Base-by-base conservation (phyloP, 2,888 invertebrate species). In the Molorchus minor region DNA sequence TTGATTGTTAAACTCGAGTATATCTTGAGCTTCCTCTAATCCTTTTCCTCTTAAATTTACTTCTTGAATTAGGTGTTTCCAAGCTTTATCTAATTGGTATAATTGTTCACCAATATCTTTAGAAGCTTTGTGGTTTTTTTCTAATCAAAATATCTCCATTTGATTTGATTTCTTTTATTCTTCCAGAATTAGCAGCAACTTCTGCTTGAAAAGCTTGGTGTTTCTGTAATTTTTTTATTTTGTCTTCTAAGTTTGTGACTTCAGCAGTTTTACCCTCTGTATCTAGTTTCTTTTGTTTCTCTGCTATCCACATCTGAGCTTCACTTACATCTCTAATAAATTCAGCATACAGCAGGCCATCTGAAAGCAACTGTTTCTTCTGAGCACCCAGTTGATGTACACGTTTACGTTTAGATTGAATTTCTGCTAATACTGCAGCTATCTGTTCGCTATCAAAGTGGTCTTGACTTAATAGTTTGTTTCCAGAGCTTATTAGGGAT, bases 121-220 rank as follows among this genome's bases (percentile, higher is more conserved):
- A 62, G 87, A 91, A 60, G 84, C 89, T 77, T 84, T 87, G 76
- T 93, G 93, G 71, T 85, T 88, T 81, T n/a, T 88, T 89, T 21
- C 84, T 83, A 1, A 93, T 79, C 35, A 94, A 78, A 7, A 84
- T 85, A 57, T 90, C 87, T 15, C 92, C 92, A 71, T 86, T 87
- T 46, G 84, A 85, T 78, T 89, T 88, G 36, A 97, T 91, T 76
- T 93, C 92, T 63, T 89, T 87, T 56, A 98, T 91, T 54, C 94
- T 86, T 13, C 92, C 89, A 69, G 91, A 88, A 82, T 96, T 94
- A 1, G 95, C 94, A 0, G 90, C 87, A 38, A 97, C 84, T 79
- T 97, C 96, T 0, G 96, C 95, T 71, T 96, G 92, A 83, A 96
- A 94, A 0, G 96, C 94, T 81, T 96, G 96, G 80, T 96, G 95